Percentiles rank a stretch among this genome's conserved stretches.
These are phyloP conservation scores for Drosophila meridiana DNA, from an alignment of 2,888 invertebrate species.

Conservation along the genomic window DNA sequence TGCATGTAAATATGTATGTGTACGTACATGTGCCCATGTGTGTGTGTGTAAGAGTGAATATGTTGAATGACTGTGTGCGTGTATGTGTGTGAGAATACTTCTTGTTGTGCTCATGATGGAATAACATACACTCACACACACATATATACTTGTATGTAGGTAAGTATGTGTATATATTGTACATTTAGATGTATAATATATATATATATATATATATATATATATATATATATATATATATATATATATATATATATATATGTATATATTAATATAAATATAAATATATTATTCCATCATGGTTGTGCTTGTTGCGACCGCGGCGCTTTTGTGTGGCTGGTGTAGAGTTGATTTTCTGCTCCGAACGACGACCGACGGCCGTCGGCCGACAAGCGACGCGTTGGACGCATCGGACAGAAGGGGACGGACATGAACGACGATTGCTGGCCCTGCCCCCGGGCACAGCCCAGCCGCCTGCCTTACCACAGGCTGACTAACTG, in stretches of 20 bases:
- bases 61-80: conserved; percentile 12
- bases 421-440: conserved; percentile 43
- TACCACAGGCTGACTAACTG: conserved; percentile 71
- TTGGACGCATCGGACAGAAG: conserved; percentile 69
- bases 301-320: conserved; percentile 54
- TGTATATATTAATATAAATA: conserved; percentile 14
- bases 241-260: conserved; percentile 1
- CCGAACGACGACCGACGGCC: conserved; percentile 1
- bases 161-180: neutral
- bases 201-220: neutral
- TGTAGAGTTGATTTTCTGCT: conserved; percentile 66
- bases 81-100: conserved; percentile 45
- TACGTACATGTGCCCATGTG: conserved; percentile 10
- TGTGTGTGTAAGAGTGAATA: conserved; percentile 26
- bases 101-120: conserved; percentile 36
- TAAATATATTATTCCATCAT: conserved; percentile 31
- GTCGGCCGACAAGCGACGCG: conserved; percentile 48
- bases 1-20: conserved; percentile 40
- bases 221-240: neutral
- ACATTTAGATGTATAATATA: neutral
- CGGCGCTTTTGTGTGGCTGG: conserved; percentile 67
- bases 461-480: conserved; percentile 38
- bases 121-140: neutral
- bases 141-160: neutral
- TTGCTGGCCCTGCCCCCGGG: conserved; percentile 50